Conservation (phyloP, 2,797 vertebrate genomes). For the Thalassophryne amazonica region DNA sequence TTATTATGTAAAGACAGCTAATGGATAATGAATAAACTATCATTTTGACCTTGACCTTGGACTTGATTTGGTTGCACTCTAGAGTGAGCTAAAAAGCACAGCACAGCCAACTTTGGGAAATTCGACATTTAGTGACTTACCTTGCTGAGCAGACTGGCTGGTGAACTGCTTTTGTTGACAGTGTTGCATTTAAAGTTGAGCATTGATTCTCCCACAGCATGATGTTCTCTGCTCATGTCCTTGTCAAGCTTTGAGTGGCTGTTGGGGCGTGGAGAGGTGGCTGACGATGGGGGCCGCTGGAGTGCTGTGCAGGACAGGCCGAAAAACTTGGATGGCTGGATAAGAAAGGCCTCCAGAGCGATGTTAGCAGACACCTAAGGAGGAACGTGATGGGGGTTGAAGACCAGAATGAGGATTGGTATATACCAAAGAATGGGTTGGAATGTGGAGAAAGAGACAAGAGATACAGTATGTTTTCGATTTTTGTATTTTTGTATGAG, state of each 20-base stretch:
- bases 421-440: background rate
- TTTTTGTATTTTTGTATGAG: constrained; percentile 14
- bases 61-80: constrained; percentile 1
- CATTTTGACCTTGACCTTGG: constrained; percentile 3
- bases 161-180: constrained; percentile 78
- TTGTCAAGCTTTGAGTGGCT: constrained; percentile 46
- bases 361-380: constrained; percentile 84
- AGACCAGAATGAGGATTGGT: background rate
- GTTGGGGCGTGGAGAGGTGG: constrained; percentile 35
- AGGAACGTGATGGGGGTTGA: background rate
- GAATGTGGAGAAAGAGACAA: background rate
- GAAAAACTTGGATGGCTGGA: constrained; percentile 80
- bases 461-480: background rate
- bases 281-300: constrained; percentile 58
- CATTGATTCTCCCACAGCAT: constrained; percentile 64
- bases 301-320: constrained; percentile 86
- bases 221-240: constrained; percentile 33
- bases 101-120: constrained; percentile 7
- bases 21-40: no score
- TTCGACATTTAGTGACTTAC: constrained; percentile 63
- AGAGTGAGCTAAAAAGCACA: background rate
- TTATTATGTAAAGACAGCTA: background rate
- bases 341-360: constrained; percentile 84
- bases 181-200: constrained; percentile 88
- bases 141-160: constrained; percentile 81